A percentile compares a stretch with the other conserved stretches of the same genome.
Conservation (phyloP, 2,888 invertebrate species). For the Drosophila nr. medialis region DNA sequence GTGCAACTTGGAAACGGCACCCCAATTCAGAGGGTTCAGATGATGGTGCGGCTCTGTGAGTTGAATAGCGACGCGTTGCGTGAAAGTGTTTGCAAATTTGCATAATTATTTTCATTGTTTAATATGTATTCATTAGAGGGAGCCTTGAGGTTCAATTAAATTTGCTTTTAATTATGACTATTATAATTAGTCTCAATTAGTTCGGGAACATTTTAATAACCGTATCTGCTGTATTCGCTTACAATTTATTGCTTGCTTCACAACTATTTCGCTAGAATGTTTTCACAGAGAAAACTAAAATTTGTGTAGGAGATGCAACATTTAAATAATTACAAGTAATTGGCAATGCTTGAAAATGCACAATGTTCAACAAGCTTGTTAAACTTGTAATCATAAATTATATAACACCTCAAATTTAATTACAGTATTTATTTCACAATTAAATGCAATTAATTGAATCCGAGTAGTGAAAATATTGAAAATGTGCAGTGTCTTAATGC, state of each 20-base stretch:
- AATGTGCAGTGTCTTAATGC: neutral
- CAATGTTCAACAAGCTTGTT: neutral
- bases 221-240: slow-evolving; percentile 22
- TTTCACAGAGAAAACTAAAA: neutral
- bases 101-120: slow-evolving; percentile 75
- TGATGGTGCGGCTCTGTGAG: slow-evolving; percentile 11
- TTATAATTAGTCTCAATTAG: slow-evolving; percentile 70
- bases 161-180: slow-evolving; percentile 68
- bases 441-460: neutral
- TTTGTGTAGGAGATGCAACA: neutral
- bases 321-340: neutral
- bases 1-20: slow-evolving; percentile 3
- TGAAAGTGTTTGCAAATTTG: slow-evolving; percentile 66
- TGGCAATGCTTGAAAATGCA: neutral
- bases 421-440: neutral
- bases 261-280: neutral
- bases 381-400: neutral
- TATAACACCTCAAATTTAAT: neutral
- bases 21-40: slow-evolving; percentile 15
- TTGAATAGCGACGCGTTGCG: slow-evolving; percentile 46
- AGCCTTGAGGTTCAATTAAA: slow-evolving; percentile 69
- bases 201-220: slow-evolving; percentile 57
- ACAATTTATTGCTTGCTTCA: slow-evolving; percentile 10
- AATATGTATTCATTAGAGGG: slow-evolving; percentile 72
- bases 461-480: neutral